phyloP scores from a whole-genome alignment of 37 sponge, comb jelly and placozoan genomes.

The Eunapius fragilis region DNA sequence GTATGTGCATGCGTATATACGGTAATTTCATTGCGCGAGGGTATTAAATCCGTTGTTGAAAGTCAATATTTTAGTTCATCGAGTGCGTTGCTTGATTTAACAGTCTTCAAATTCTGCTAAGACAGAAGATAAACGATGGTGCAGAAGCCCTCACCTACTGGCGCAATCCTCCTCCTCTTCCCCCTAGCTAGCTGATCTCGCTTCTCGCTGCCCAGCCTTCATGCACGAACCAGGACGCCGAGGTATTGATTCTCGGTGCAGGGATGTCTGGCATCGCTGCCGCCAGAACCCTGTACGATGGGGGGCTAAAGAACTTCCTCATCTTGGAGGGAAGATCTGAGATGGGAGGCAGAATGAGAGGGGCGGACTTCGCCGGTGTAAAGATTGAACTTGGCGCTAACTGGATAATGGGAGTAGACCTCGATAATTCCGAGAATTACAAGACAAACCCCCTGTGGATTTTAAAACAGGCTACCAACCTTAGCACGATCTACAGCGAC shows the following conservation, averaged over 20 bases:
- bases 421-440: neutral
- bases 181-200: neutral
- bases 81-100: too few relatives aligned
- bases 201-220: neutral
- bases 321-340: neutral
- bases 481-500: neutral
- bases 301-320: neutral
- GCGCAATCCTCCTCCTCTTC: neutral
- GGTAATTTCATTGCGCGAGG: too few relatives aligned
- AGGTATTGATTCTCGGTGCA: neutral
- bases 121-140: too few relatives aligned
- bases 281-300: neutral
- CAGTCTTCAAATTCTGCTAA: too few relatives aligned
- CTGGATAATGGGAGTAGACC: conserved; percentile 56
- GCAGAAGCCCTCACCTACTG: neutral
- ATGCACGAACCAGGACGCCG: neutral
- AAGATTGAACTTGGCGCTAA: conserved; percentile 53
- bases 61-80: too few relatives aligned
- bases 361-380: neutral
- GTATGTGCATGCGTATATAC: too few relatives aligned
- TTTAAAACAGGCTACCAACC: neutral
- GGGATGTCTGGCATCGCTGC: neutral
- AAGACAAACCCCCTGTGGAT: neutral
- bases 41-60: too few relatives aligned
- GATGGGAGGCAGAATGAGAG: neutral